A percentile compares a stretch with the other conserved stretches of the same genome.
phyloP scores from a whole-genome alignment of 2,888 invertebrate species.

The Scrobipalpa atriplicella region DNA sequence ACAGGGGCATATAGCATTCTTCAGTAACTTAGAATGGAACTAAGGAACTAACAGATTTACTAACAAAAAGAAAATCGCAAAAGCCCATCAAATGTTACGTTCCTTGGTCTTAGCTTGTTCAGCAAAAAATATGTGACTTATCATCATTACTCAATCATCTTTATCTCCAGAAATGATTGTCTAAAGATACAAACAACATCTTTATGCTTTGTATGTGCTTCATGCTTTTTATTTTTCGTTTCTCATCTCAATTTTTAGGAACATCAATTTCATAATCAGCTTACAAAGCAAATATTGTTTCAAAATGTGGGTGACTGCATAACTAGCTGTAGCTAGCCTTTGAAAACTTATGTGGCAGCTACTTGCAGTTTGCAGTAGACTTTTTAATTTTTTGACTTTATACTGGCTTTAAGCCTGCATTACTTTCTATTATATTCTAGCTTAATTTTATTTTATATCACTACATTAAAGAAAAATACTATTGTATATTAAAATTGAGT shows the following conservation, averaged over 20 bases:
- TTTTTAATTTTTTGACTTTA: no score
- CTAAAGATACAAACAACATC: neutral
- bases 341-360: neutral
- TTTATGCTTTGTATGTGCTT: slow-evolving; percentile 19
- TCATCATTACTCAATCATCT: no score
- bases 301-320: slow-evolving; percentile 7
- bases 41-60: slow-evolving; percentile 27
- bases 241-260: slow-evolving; percentile 1
- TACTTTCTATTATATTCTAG: no score
- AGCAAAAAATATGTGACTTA: slow-evolving; percentile 22
- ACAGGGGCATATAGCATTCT: neutral
- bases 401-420: no score
- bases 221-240: slow-evolving; percentile 29
- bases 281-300: neutral
- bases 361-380: neutral
- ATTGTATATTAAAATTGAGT: no score
- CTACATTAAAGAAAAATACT: no score
- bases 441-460: no score
- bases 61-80: slow-evolving; percentile 61
- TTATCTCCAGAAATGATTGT: neutral
- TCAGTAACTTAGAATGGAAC: slow-evolving; percentile 1
- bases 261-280: neutral
- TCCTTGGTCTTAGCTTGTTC: slow-evolving; percentile 78
- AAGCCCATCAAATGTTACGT: slow-evolving; percentile 51
- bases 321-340: neutral